Percentiles rank a stretch among this genome's conserved stretches.
These are phyloP conservation scores for Aplysia californica DNA, from an alignment of 1,140 invertebrate species.

Conservation along the genomic window DNA sequence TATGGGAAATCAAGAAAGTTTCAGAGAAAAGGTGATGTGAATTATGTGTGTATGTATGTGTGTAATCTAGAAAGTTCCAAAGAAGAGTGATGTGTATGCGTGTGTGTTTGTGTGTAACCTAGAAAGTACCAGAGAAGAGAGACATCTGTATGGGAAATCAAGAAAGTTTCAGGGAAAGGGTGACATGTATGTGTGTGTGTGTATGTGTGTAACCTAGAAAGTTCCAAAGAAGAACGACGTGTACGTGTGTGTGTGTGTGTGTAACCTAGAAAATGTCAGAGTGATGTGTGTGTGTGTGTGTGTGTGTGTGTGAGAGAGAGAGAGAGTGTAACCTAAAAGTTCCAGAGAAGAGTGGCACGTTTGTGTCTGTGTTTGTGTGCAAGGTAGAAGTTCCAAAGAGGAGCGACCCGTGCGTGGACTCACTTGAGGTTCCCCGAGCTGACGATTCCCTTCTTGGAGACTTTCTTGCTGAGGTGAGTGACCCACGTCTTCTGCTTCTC, in stretches of 20 bases:
- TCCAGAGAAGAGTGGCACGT: neutral
- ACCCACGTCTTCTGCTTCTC: slow-evolving; percentile 96
- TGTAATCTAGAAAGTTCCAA: no score
- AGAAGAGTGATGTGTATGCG: neutral
- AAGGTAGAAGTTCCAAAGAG: neutral
- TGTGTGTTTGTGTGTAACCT: no score
- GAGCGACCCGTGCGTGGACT: neutral
- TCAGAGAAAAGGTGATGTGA: no score
- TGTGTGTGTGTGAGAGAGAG: neutral
- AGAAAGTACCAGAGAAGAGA: no score
- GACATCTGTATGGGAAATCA: no score
- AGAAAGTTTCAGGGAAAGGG: no score
- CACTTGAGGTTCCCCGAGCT: neutral
- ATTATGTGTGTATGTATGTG: no score
- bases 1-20: no score
- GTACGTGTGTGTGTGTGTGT: neutral
- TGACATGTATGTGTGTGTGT: no score
- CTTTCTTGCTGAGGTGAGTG: slow-evolving; percentile 87
- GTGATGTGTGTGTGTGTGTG: neutral
- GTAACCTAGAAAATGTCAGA: neutral
- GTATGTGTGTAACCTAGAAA: no score
- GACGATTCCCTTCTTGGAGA: slow-evolving; percentile 86
- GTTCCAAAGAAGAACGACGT: neutral
- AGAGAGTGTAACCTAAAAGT: neutral
- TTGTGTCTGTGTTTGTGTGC: neutral